Evolutionary conservation across 2,113 vertebrate species (phyloP).

Genomic region (Hipposideros armiger): DNA sequence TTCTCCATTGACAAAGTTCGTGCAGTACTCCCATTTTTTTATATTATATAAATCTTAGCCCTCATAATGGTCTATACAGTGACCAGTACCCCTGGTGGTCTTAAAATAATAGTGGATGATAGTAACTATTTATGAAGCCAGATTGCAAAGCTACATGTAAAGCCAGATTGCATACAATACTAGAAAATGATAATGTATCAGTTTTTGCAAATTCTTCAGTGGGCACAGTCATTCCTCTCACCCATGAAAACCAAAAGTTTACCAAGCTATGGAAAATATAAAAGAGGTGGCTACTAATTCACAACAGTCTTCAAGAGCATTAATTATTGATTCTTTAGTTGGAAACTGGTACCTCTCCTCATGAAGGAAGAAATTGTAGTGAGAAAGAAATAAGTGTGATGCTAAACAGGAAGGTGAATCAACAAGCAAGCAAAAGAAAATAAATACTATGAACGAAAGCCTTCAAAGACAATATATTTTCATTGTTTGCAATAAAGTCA

Average conservation of each 20-base stretch:
- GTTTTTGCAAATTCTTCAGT: neutral
- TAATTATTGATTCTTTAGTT: neutral
- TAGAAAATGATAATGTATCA: neutral
- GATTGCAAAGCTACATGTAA: neutral
- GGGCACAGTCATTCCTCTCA: neutral
- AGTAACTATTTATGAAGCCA: neutral
- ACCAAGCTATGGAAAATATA: neutral
- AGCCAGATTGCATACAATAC: neutral
- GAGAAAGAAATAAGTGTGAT: neutral
- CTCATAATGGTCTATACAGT: neutral
- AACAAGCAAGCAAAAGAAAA: neutral
- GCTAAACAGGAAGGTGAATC: too few relatives aligned
- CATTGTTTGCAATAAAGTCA: neutral
- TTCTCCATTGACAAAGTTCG: neutral
- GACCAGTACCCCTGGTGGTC: neutral
- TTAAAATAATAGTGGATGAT: neutral
- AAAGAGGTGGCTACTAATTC: neutral
- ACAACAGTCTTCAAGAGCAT: neutral
- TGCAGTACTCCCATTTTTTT: neutral
- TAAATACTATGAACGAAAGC: neutral
- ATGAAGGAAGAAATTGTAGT: neutral
- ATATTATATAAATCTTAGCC: neutral
- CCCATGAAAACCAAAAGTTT: neutral
- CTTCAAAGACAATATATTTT: neutral
- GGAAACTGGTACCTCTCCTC: neutral